Evolutionary conservation across 2,888 invertebrate genomes (phyloP).

Genomic region (Acrocera orbiculus): DNA sequence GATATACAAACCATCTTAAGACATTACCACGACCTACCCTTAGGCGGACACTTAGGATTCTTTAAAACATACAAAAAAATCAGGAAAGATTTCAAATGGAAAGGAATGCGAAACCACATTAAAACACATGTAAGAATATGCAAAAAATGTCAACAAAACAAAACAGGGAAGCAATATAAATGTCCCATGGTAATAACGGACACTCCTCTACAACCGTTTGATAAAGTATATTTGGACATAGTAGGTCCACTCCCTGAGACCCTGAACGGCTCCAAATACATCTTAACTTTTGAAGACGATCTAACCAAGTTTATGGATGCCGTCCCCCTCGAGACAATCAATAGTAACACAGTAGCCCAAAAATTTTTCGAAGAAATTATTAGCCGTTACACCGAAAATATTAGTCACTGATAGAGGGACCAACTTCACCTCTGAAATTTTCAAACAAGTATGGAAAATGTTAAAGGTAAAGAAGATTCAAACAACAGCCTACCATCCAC

Average conservation of each 20-base stretch:
- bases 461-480: no score
- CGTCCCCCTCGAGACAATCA: not conserved
- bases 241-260: slow-evolving; percentile 2
- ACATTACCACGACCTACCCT: no score
- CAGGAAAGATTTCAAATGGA: no score
- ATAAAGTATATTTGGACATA: slow-evolving; percentile 6
- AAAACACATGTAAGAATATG: not conserved
- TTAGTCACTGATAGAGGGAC: slow-evolving; percentile 7
- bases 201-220: slow-evolving; percentile 2
- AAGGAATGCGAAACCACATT: no score
- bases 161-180: not conserved
- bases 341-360: not conserved
- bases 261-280: not conserved
- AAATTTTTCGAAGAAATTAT: slow-evolving; percentile 1
- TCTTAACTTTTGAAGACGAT: slow-evolving; percentile 1
- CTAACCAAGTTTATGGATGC: slow-evolving; percentile 1
- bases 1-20: no score
- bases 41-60: not conserved
- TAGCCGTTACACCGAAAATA: not conserved
- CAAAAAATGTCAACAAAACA: not conserved
- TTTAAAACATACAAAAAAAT: no score
- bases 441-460: no score
- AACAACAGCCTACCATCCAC: no score
- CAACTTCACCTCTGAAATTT: not conserved
- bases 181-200: slow-evolving; percentile 2